These are phyloP conservation scores for Chaetogeoica ovagalla DNA, from an alignment of 2,888 invertebrate species.

Conservation along the genomic window DNA sequence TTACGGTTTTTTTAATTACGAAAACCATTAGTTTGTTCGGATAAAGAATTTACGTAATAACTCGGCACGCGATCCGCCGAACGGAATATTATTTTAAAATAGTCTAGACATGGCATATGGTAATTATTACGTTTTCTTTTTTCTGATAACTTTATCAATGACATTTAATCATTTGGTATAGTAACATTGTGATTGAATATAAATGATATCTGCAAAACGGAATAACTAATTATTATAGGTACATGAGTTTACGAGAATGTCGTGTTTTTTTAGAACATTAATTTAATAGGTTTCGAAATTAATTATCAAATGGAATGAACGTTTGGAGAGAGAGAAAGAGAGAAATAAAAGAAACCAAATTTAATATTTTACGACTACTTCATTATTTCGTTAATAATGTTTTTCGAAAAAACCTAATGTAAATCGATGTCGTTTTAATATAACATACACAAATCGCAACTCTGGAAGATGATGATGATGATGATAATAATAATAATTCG, in stretches of 20 bases:
- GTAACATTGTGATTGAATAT: background rate
- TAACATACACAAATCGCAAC: too few species aligned
- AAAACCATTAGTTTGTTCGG: conserved; percentile 4
- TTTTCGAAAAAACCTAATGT: too few species aligned
- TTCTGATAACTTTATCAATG: background rate
- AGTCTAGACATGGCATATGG: background rate
- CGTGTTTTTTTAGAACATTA: background rate
- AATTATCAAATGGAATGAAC: background rate
- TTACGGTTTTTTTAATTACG: too few species aligned
- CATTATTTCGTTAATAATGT: too few species aligned
- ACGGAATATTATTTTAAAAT: background rate
- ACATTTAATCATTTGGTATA: background rate
- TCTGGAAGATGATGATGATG: too few species aligned
- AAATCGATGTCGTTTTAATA: too few species aligned
- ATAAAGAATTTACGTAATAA: background rate
- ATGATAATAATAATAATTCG: too few species aligned
- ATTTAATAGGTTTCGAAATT: background rate
- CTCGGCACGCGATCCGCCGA: background rate
- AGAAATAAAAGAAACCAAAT: too few species aligned
- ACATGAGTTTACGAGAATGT: background rate
- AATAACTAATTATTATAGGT: conserved; percentile 19
- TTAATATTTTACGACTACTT: too few species aligned
- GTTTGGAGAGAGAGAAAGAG: too few species aligned
- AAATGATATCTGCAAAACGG: background rate
- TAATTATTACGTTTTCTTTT: background rate